Percentiles rank a stretch among this genome's conserved stretches.
Evolutionary conservation across 30 jellyfish, hydroid and myxozoan species (phyloP).

Genomic region (Mastigias papua): DNA sequence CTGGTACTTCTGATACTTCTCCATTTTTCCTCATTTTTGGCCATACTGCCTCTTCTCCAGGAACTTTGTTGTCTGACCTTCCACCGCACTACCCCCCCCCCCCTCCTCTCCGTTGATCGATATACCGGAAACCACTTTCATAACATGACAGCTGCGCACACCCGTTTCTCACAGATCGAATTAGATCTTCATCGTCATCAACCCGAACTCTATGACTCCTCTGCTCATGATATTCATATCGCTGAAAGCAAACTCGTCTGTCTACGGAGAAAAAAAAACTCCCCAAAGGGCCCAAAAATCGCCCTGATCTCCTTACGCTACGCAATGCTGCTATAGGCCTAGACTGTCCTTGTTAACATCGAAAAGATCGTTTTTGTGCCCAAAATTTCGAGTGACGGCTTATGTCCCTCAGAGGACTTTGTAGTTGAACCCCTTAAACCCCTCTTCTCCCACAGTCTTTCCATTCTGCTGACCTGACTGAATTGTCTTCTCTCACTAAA

Average conservation of each 20-base stretch:
- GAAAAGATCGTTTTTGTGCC: conserved; percentile 20
- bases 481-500: not conserved
- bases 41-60: conserved; percentile 23
- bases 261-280: conserved; percentile 12
- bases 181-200: conserved; percentile 20
- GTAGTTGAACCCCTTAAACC: not conserved
- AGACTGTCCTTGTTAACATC: conserved; percentile 18
- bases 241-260: conserved; percentile 11
- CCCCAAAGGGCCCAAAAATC: not conserved
- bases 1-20: conserved; percentile 7
- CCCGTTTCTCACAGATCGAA: not conserved
- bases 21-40: conserved; percentile 20
- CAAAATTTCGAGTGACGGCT: not conserved
- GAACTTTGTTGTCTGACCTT: not conserved
- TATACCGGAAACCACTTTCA: not conserved
- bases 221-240: not conserved
- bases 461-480: not conserved
- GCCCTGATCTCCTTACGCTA: conserved; percentile 4
- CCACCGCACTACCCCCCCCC: no score
- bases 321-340: conserved; percentile 4
- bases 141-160: conserved; percentile 1
- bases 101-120: conserved; percentile 28
- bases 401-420: not conserved
- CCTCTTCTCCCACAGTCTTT: not conserved
- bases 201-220: conserved; percentile 27